Evolutionary conservation across 2,888 invertebrate genomes (phyloP), one percentile per base, ranked within the genome.

Genomic region (Andrena trimmerana): DNA sequence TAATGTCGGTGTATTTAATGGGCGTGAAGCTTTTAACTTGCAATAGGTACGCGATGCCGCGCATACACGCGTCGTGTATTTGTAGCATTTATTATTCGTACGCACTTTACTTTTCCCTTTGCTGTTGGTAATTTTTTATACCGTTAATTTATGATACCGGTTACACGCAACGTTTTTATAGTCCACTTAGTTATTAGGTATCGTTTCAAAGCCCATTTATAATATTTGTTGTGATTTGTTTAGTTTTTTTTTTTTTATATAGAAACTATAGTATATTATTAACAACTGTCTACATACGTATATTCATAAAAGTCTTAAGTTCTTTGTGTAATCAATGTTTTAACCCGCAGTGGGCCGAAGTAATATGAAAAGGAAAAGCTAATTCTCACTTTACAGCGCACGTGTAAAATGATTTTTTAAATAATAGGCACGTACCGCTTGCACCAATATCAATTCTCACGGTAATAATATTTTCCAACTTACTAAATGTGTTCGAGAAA

Each of bases 11-110:
- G 24, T 77, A 60, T 72, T 80, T 67, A 48, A 57, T 68, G 24
- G 29, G 50, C 31, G 42, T 62, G 24, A 60, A 71, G 33, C 8
- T 78, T 68, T 50, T 68, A 48, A 81, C 57, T 57, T 78, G 29
- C 36, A 52, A 73, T 73, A 63, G 24, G 13, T 63, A 36, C 31
- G 20, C 50, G 31, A 10, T 16, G n/a, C 54, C 54, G 42, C 29
- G 24, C 10, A 50, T 33, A 20, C 24, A 27, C 29, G 62, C 62
- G 42, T 67, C 54, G n/a, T 65, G 24, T 69, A 81, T 69, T 67
- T 68, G 33, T 66, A 80, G 80, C 69, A 80, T 80, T 81, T 80
- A 81, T 66, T 74, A 52, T 57, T 74, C 73, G 73, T 73, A 73
- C 52, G 42, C 29, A 20, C 29, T 63, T 76, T 63, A 65, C n/a